Base-by-base conservation (phyloP, 2,797 vertebrate genomes). In the Rhincodon typus region DNA sequence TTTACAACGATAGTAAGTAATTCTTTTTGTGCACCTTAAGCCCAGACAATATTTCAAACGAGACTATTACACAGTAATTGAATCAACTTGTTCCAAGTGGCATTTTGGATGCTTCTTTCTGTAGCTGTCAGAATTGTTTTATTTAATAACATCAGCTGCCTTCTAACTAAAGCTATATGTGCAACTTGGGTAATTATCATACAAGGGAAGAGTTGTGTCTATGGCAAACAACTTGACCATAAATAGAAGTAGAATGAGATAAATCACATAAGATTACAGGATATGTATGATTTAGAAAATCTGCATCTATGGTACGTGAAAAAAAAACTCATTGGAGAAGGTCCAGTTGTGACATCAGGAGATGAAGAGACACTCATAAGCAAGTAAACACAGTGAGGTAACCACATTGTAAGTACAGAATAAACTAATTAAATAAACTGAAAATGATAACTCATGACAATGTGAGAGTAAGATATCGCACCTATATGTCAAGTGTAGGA, bases 121-220 rank as follows among this genome's bases (percentile, higher is more conserved):
- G 82, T 46, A 84, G 82, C 82, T 84, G 82, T 46, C 82, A 84
- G 82, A 84, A 84, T 42, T 25, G 42, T 84, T 84, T 84, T 84
- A 84, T 82, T 42, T 21, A 82, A 82, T 21, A 82, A 84, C 38
- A 46, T 84, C 17, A 46, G 21, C 42, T 84, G 19, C 4, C 38
- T 46, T 46, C 82, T 84, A 21, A 84, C 38, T 21, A 2, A 46
- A 84, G 17, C 38, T 19, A 4, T 21, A 21, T 46, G 42, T 84
- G 82, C 82, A 46, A 21, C 42, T 46, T 23, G 82, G 79, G 5
- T 23, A 21, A 25, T 84, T 46, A 46, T 19, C 42, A 84, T 84
- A 46, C 82, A 84, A 7, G 42, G 46, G 21, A 46, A 84, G 19
- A 84, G 42, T 7, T 82, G 38, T 6, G 42, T 82, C n/a, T 82